Evolutionary conservation across 2,888 invertebrate genomes (phyloP).

Genomic region (Drosophila engyochracea): DNA sequence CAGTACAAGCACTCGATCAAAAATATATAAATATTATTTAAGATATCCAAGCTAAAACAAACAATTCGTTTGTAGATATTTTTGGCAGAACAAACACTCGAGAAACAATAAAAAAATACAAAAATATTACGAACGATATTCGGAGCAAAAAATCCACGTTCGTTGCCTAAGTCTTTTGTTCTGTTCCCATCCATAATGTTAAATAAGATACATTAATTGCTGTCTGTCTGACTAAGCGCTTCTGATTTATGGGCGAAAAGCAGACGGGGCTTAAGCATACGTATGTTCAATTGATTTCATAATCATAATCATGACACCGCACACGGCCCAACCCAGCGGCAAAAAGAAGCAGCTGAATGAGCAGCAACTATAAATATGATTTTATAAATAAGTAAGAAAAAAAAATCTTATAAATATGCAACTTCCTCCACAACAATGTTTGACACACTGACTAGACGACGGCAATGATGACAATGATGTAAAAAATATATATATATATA

Average conservation of each 20-base stretch:
- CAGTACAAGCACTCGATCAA: neutral
- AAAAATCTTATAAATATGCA: conserved; percentile 74
- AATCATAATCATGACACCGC: conserved; percentile 76
- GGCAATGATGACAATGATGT: conserved; percentile 55
- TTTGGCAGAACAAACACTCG: neutral
- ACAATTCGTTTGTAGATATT: neutral
- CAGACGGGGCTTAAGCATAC: conserved; percentile 61
- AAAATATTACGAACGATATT: conserved; percentile 30
- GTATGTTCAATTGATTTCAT: conserved; percentile 77
- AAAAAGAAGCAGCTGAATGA: conserved; percentile 29
- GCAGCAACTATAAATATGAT: conserved; percentile 27
- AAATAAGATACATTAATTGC: conserved; percentile 5
- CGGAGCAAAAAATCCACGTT: conserved; percentile 48
- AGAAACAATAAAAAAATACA: neutral
- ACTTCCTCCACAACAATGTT: conserved; percentile 72
- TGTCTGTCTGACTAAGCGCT: conserved; percentile 63
- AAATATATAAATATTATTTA: neutral
- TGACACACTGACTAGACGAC: conserved; percentile 31
- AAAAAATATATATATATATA: no score
- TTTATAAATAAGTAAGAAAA: neutral
- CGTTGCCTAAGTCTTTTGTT: conserved; percentile 74
- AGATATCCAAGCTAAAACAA: neutral
- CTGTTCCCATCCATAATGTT: conserved; percentile 58
- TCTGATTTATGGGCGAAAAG: conserved; percentile 68
- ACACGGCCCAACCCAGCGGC: conserved; percentile 42